phyloP scores from a whole-genome alignment of 1,140 invertebrate species.

The Schlechtendalia chinensis region DNA sequence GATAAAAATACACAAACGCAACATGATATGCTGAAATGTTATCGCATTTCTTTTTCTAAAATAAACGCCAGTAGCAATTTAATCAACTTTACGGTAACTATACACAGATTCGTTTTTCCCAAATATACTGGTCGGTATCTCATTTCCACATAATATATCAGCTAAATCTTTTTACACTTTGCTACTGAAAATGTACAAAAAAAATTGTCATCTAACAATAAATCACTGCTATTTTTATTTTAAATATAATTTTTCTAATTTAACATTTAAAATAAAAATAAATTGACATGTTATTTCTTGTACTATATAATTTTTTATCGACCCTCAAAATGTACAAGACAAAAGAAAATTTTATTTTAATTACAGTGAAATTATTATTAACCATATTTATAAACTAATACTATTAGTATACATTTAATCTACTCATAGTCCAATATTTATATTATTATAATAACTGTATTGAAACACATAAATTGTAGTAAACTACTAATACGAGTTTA shows the following conservation, averaged over 20 bases:
- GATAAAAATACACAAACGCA: neutral
- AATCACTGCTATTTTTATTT: conserved; percentile 11
- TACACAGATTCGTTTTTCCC: neutral
- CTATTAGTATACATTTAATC: too few relatives aligned
- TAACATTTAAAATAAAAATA: too few relatives aligned
- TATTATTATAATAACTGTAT: too few relatives aligned
- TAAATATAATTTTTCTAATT: neutral
- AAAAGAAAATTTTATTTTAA: too few relatives aligned
- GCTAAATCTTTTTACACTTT: neutral
- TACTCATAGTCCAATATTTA: too few relatives aligned
- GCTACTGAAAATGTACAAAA: neutral
- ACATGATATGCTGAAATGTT: neutral
- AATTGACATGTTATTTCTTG: neutral
- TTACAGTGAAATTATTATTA: too few relatives aligned
- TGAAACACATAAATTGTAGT: too few relatives aligned
- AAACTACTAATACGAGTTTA: too few relatives aligned
- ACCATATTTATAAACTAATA: too few relatives aligned
- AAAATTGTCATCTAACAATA: conserved; percentile 6
- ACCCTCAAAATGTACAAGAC: too few relatives aligned
- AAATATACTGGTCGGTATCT: neutral
- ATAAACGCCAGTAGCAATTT: conserved; percentile 21
- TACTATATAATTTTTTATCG: too few relatives aligned
- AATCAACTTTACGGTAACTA: conserved; percentile 26
- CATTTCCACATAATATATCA: conserved; percentile 37
- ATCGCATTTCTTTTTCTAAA: conserved; percentile 22